phyloP scores from a whole-genome alignment of 2,888 invertebrate species.

The Oligia strigilis region DNA sequence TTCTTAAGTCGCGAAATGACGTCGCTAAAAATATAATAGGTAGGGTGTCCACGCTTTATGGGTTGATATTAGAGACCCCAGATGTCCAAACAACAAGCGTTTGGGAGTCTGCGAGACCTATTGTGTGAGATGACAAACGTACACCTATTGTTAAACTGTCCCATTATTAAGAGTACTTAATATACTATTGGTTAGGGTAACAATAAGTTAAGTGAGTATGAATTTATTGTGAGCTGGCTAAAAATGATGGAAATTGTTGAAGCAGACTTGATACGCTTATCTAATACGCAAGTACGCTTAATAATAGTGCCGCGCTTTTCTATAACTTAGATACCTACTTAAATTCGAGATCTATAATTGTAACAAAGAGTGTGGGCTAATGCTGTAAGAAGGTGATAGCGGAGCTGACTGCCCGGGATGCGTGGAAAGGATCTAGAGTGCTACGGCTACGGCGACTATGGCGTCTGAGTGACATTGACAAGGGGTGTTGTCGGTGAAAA shows the following conservation, averaged over 20 bases:
- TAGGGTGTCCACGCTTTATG: slow-evolving; percentile 76
- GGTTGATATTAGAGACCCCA: slow-evolving; percentile 82
- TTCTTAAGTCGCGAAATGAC: slow-evolving; percentile 74
- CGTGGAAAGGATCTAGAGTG: too few relatives aligned
- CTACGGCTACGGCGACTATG: too few relatives aligned
- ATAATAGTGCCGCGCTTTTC: background rate
- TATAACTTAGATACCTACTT: background rate
- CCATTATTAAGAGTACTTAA: slow-evolving; percentile 86
- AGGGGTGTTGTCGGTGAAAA: too few relatives aligned
- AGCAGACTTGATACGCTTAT: background rate
- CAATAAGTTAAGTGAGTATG: slow-evolving; percentile 43
- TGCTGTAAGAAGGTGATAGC: too few relatives aligned
- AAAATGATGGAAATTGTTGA: background rate
- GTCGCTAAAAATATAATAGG: slow-evolving; percentile 74
- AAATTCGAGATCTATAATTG: background rate
- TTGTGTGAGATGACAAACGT: slow-evolving; percentile 84
- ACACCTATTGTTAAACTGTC: slow-evolving; percentile 79
- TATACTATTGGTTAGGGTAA: slow-evolving; percentile 81
- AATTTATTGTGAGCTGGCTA: background rate
- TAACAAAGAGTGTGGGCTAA: background rate
- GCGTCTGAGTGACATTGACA: too few relatives aligned
- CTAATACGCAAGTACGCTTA: too few relatives aligned
- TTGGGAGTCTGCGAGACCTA: slow-evolving; percentile 73
- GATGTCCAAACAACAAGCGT: slow-evolving; percentile 88
- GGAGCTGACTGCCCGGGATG: too few relatives aligned